Evolutionary conservation across 2,113 vertebrate genomes (phyloP), one percentile per base, ranked within the genome.

Genomic region (Odontophorus gujanensis): DNA sequence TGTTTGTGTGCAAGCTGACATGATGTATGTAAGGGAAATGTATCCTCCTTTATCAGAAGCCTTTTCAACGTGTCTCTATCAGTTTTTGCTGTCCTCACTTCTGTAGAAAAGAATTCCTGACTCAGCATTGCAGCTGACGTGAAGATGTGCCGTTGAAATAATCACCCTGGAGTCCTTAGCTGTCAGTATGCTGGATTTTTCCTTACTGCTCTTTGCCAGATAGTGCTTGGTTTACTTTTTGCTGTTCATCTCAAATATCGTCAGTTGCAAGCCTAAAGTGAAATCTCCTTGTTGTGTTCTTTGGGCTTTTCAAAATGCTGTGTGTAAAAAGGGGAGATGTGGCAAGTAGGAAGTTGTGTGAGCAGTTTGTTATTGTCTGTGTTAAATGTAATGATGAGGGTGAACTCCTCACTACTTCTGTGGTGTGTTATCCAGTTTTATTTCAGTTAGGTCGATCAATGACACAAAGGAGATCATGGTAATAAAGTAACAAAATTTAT

Each of bases 41-140:
- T 25, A 3, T 68, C 71, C n/a, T 71, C 13, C 1, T 1, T 79
- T 74, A 30, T 22, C 76, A 62, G 68, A 36, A 89, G n/a, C 26
- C n/a, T 87, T 88, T 78, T 66, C 47, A 50, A 9, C 38, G 7
- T 0, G 1, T 36, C 28, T 47, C 21, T 55, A 53, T 30, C 0
- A 7, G 9, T 67, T 91, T 57, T 50, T 78, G 43, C 63, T 81
- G 8, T 63, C 63, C 42, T 65, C 68, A 21, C 75, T 90, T 68
- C 6, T 0, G 1, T 71, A 78, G 69, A 28, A 42, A 28, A 20
- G 69, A 77, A 40, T 57, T 42, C 26, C 87, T 81, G 62, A 88
- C 68, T 96, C 85, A 81, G 93, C 82, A 40, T 9, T 90, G 61
- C 89, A 81, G 85, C 80, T 81, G 69, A 75, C 69, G 90, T 83